Evolutionary conservation across 2,888 invertebrate species (phyloP).

Genomic region (Eurois occulta): DNA sequence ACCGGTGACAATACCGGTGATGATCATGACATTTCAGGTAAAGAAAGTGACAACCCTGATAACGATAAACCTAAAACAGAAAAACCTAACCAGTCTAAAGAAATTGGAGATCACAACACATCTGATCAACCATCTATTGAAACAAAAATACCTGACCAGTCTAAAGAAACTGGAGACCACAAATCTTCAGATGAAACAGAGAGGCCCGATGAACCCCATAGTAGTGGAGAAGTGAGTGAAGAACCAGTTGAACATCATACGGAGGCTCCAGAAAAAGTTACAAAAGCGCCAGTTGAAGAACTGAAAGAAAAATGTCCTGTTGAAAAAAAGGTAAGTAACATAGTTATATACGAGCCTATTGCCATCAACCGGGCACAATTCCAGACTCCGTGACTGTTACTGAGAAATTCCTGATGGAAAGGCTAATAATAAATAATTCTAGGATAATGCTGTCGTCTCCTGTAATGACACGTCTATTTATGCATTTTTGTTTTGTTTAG

Average conservation of each 20-base stretch:
- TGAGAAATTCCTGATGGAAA: neutral
- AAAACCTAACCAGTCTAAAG: neutral
- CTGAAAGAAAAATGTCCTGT: constrained; percentile 18
- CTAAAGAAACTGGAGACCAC: neutral
- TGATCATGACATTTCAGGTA: neutral
- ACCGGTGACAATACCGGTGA: neutral
- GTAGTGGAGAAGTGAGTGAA: neutral
- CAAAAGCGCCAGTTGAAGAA: neutral
- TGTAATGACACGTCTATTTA: neutral
- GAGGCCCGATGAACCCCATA: neutral
- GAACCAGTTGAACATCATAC: neutral
- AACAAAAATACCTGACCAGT: neutral
- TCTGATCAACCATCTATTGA: neutral
- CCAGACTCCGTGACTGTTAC: neutral
- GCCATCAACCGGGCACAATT: neutral
- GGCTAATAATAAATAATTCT: too few species aligned
- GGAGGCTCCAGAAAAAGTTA: neutral
- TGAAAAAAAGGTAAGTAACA: constrained; percentile 29
- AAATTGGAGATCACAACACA: neutral
- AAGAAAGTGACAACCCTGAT: neutral
- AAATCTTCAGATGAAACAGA: neutral
- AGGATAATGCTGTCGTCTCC: neutral
- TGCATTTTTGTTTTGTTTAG: constrained; percentile 25
- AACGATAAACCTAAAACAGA: neutral
- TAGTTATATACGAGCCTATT: neutral